phyloP scores from a whole-genome alignment of 1,140 invertebrate genomes.

The Temnothorax nylanderi region DNA sequence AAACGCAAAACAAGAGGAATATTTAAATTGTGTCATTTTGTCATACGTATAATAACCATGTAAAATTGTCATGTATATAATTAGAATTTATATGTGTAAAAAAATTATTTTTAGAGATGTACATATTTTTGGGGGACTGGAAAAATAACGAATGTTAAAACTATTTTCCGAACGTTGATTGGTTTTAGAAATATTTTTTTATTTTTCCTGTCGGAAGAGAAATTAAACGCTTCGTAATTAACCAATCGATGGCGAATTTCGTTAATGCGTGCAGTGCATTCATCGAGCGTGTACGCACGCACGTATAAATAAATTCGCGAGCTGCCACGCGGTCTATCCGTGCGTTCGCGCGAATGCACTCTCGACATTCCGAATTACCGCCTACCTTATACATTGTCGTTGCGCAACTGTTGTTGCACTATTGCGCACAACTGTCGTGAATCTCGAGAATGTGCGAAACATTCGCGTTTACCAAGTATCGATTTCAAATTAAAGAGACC shows the following conservation, averaged over 20 bases:
- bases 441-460: slow-evolving; percentile 51
- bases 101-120: background rate
- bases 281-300: background rate
- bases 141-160: background rate
- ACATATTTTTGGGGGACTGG: background rate
- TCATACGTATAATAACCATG: background rate
- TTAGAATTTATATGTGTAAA: background rate
- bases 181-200: background rate
- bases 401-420: slow-evolving; percentile 54
- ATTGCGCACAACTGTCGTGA: slow-evolving; percentile 23
- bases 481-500: slow-evolving; percentile 38
- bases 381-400: slow-evolving; percentile 34
- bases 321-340: slow-evolving; percentile 80
- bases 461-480: slow-evolving; percentile 16
- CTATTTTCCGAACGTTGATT: background rate
- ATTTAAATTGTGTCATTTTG: background rate
- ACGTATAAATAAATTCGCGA: slow-evolving; percentile 72
- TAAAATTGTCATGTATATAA: background rate
- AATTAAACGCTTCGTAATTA: background rate
- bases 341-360: slow-evolving; percentile 19
- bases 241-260: background rate
- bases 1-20: background rate
- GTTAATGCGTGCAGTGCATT: background rate
- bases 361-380: slow-evolving; percentile 57
- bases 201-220: background rate